These are phyloP conservation scores for Drosophila ochracea DNA, from an alignment of 2,888 invertebrate genomes.

Conservation along the genomic window DNA sequence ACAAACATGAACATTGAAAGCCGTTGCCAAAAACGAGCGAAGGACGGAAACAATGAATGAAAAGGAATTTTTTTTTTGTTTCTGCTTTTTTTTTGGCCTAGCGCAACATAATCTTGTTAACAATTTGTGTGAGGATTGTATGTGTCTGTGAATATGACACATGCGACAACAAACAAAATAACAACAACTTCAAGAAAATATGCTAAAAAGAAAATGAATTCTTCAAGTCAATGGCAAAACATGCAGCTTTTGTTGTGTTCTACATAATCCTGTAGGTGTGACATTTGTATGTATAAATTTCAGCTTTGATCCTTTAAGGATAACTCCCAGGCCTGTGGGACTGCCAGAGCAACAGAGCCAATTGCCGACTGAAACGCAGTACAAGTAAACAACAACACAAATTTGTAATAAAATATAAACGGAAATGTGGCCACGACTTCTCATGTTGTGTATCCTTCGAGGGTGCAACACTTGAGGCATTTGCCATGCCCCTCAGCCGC, in stretches of 20 bases:
- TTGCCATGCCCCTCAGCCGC: conserved; percentile 16
- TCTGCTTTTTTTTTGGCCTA: conserved; percentile 21
- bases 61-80: conserved; percentile 42
- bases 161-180: conserved; percentile 45
- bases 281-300: conserved; percentile 78
- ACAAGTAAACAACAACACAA: conserved; percentile 47
- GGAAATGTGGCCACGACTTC: conserved; percentile 47
- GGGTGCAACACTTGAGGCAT: conserved; percentile 52
- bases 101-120: conserved; percentile 75
- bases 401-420: conserved; percentile 31
- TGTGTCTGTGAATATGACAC: conserved; percentile 63
- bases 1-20: conserved; percentile 70
- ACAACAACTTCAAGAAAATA: conserved; percentile 22
- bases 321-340: conserved; percentile 54
- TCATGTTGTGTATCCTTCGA: conserved; percentile 21
- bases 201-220: conserved; percentile 37
- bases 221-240: conserved; percentile 68
- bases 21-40: conserved; percentile 61
- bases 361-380: conserved; percentile 55
- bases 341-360: conserved; percentile 53
- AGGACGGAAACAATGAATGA: conserved; percentile 52
- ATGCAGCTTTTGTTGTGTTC: conserved; percentile 63
- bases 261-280: conserved; percentile 76
- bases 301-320: conserved; percentile 81
- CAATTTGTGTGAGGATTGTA: conserved; percentile 58